These are phyloP conservation scores for Eledone cirrhosa DNA, from an alignment of 2,888 invertebrate genomes.

Conservation along the genomic window DNA sequence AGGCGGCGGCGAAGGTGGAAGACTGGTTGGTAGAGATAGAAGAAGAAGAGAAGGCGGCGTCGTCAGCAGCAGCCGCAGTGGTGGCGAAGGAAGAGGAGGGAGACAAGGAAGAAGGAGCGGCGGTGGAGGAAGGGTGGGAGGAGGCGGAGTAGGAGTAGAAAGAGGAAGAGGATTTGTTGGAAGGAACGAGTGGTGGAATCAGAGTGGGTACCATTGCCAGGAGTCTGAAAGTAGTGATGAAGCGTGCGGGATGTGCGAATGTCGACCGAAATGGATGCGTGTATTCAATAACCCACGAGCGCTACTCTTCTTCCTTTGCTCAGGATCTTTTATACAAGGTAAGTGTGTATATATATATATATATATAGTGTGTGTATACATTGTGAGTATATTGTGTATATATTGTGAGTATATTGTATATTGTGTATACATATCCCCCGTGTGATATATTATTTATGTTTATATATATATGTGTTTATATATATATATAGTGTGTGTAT, in stretches of 20 bases:
- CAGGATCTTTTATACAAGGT: slow-evolving; percentile 57
- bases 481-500: too few relatives aligned
- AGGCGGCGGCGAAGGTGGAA: neutral
- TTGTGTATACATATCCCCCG: too few relatives aligned
- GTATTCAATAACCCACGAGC: slow-evolving; percentile 54
- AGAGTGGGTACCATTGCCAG: neutral
- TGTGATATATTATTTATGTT: too few relatives aligned
- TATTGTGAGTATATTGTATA: too few relatives aligned
- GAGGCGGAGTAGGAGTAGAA: slow-evolving; percentile 21
- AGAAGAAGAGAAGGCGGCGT: neutral
- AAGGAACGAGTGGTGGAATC: neutral
- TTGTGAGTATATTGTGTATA: too few relatives aligned
- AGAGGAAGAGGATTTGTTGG: neutral
- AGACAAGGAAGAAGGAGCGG: neutral
- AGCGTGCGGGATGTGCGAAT: slow-evolving; percentile 49
- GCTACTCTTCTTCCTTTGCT: slow-evolving; percentile 52
- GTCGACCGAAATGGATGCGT: slow-evolving; percentile 49
- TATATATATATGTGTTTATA: too few relatives aligned
- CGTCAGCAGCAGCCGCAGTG: neutral
- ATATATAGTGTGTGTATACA: too few relatives aligned
- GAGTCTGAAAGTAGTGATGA: slow-evolving; percentile 34
- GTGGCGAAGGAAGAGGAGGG: neutral
- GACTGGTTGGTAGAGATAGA: too few relatives aligned
- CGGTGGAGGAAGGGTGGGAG: slow-evolving; percentile 16
- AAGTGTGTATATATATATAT: slow-evolving; percentile 5